Evolutionary conservation across 1,140 invertebrate genomes (phyloP).

Genomic region (Zaprionus vittiger): DNA sequence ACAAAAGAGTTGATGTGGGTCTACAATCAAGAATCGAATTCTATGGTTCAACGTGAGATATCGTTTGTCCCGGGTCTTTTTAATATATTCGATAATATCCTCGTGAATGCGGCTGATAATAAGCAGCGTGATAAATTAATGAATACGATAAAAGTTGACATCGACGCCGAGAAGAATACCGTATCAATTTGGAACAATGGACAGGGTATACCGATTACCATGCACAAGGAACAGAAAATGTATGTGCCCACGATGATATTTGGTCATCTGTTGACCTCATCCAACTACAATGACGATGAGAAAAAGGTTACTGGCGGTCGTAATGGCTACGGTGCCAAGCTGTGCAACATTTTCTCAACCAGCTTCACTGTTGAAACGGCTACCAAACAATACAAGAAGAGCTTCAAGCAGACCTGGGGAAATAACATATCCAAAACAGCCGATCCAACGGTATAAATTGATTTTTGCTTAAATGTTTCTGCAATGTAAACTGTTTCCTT

Average conservation of each 20-base stretch:
- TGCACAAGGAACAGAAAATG: conserved; percentile 99
- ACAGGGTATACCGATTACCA: conserved; percentile 98
- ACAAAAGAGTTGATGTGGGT: conserved; percentile 97
- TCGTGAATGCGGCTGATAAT: conserved; percentile 99
- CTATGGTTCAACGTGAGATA: conserved; percentile 95
- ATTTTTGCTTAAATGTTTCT: not conserved
- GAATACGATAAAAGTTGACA: conserved; percentile 98
- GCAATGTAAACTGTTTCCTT: conserved; percentile 31
- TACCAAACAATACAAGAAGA: conserved; percentile 93
- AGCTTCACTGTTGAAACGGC: conserved; percentile 99
- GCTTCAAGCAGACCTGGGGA: conserved; percentile 98
- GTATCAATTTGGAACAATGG: conserved; percentile 99
- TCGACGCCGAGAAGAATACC: conserved; percentile 95
- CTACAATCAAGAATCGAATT: conserved; percentile 89
- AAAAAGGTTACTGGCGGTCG: conserved; percentile 98
- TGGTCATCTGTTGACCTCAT: conserved; percentile 98
- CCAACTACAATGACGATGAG: conserved; percentile 99
- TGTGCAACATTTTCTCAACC: conserved; percentile 99
- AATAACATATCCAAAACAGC: conserved; percentile 97
- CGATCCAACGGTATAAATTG: conserved; percentile 88
- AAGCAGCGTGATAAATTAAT: conserved; percentile 98
- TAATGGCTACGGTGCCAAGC: conserved; percentile 99
- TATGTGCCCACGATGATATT: conserved; percentile 99
- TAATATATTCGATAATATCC: conserved; percentile 99
- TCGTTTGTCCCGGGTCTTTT: conserved; percentile 97